Evolutionary conservation across 2,113 vertebrate species (phyloP).

Genomic region (Cervus canadensis): DNA sequence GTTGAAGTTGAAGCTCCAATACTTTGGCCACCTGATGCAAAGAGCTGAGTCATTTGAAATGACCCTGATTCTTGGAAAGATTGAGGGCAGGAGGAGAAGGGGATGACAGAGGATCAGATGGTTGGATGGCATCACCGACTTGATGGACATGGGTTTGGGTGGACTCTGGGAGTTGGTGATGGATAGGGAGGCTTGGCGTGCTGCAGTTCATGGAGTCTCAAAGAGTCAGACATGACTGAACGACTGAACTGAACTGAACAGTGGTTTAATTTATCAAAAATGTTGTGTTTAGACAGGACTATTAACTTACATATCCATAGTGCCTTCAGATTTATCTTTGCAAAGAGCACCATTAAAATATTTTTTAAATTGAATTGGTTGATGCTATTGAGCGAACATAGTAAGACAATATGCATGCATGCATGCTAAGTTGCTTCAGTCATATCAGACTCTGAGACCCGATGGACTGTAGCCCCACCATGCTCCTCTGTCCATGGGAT

Average conservation of each 20-base stretch:
- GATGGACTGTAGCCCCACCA: neutral
- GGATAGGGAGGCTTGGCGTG: neutral
- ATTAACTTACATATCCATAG: neutral
- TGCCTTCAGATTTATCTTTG: neutral
- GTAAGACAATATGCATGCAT: neutral
- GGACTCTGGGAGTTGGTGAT: fast-evolving
- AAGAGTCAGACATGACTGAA: fast-evolving
- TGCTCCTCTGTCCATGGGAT: neutral
- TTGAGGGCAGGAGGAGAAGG: neutral
- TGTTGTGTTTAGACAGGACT: neutral
- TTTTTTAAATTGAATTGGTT: neutral
- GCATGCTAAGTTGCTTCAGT: neutral
- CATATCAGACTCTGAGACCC: neutral
- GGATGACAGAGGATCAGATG: neutral
- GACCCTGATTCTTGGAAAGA: neutral
- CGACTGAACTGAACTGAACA: neutral
- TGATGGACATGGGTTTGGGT: neutral
- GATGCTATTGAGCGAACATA: neutral
- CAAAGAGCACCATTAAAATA: neutral
- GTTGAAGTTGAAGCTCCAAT: neutral
- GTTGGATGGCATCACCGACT: neutral
- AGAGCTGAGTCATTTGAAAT: neutral
- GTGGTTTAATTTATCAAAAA: neutral
- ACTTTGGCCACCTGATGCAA: neutral
- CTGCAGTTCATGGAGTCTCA: neutral